Evolutionary conservation across 2,888 invertebrate genomes (phyloP).

Genomic region (Lepidocyrtinus sp.): DNA sequence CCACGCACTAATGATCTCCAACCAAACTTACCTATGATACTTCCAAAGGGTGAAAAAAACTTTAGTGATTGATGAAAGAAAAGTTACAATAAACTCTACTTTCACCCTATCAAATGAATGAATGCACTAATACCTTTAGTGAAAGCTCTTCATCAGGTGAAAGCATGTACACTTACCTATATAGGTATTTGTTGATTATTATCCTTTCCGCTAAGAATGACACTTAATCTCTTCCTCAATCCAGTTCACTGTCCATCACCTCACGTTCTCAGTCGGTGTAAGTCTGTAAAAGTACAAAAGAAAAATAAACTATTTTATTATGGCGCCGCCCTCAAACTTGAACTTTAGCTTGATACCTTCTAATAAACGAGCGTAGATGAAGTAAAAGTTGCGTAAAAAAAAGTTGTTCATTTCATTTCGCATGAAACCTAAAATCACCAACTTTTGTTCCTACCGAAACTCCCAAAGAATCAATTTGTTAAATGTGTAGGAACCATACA

Average conservation of each 20-base stretch:
- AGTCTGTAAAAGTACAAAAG: background rate
- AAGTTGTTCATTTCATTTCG: no score
- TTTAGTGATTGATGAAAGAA: background rate
- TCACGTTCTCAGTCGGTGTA: background rate
- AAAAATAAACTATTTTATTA: background rate
- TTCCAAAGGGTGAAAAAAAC: background rate
- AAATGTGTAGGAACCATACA: no score
- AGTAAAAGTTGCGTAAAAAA: no score
- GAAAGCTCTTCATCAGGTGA: background rate
- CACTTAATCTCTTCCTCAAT: constrained; percentile 20
- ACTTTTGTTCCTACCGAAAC: no score
- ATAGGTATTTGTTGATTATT: background rate
- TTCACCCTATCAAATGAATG: background rate
- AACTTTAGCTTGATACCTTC: background rate
- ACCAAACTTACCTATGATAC: background rate
- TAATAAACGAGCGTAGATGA: no score
- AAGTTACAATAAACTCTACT: background rate
- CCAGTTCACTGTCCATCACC: background rate
- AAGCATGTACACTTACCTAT: background rate
- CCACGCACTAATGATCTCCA: background rate
- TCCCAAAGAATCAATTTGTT: no score
- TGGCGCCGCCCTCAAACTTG: background rate
- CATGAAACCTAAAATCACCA: no score
- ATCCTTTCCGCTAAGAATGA: constrained; percentile 7
- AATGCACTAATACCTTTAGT: constrained; percentile 7